phyloP scores from a whole-genome alignment of 1,140 invertebrate genomes.

The Ephestia elutella region DNA sequence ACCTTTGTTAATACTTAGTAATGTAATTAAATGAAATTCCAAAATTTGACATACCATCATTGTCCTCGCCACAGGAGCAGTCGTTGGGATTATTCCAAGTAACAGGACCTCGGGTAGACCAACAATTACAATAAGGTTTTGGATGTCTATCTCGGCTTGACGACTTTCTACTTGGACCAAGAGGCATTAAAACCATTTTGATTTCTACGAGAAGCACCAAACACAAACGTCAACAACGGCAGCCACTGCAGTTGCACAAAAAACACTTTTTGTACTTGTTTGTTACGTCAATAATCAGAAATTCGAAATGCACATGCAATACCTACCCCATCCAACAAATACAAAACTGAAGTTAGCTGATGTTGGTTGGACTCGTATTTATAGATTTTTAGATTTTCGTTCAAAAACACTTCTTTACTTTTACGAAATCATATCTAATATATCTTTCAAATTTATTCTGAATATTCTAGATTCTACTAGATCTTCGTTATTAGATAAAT shows the following conservation, averaged over 20 bases:
- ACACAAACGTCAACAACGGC: neutral
- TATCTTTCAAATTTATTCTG: too few species aligned
- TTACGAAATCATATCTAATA: too few species aligned
- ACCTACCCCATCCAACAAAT: neutral
- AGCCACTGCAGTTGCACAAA: neutral
- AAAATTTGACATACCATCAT: conserved; percentile 31
- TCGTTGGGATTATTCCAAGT: conserved; percentile 33
- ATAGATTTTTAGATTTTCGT: neutral
- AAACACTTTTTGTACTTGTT: neutral
- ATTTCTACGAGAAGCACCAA: neutral
- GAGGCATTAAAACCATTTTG: conserved; percentile 30
- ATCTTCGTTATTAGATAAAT: too few species aligned
- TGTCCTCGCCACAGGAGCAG: conserved; percentile 53
- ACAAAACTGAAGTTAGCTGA: neutral
- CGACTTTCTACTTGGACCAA: conserved; percentile 13
- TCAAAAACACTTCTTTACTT: neutral
- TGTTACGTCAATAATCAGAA: neutral
- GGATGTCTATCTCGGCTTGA: neutral
- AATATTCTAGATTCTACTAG: too few species aligned
- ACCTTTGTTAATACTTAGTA: too few species aligned
- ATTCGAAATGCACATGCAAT: too few species aligned
- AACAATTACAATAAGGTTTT: conserved; percentile 49
- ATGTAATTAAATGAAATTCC: too few species aligned
- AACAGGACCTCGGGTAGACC: conserved; percentile 38
- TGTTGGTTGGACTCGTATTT: neutral